Evolutionary conservation across 2,797 vertebrate species (phyloP), one percentile per base, ranked within the genome.

Genomic region (Lemur catta): DNA sequence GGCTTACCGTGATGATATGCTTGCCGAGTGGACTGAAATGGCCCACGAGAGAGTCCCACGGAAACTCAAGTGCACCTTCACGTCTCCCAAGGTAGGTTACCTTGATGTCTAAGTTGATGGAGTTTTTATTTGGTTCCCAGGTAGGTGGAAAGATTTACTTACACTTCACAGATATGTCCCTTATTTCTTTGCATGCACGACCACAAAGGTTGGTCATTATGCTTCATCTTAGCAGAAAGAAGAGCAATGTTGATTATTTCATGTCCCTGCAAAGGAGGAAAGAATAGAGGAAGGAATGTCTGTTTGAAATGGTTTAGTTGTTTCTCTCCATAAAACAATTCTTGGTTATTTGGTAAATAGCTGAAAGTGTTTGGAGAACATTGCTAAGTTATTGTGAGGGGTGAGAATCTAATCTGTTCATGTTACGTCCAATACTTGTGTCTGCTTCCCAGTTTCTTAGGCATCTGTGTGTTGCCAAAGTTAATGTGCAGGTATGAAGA

Each of bases 11-110:
- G 99, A 99, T 0, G 98, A 99, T 94, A 67, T 61, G 0, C 67
- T 98, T 13, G 98, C 98, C 0, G 99, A 99, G 0, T 99, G 99
- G 99, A 99, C 99, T 0, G 99, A 99, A 98, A 99, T 99, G 99
- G 99, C 99, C 4, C 99, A 98, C 6, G 99, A 99, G 0, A 95
- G 99, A 22, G 99, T 99, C 94, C 99, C 99, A 59, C 99, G 99
- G 95, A 99, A 99, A 97, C 99, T 99, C 67, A 99, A 97, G 97
- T 99, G 99, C 97, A 99, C 98, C 95, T 99, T 99, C 95, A 98
- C 98, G 0, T 98, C 99, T 17, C 41, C 98, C 89, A 99, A 99
- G 99, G 99, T 99, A 98, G 85, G 98, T 55, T 24, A 38, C 11
- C 33, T 78, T 35, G 20, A 30, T 9, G 2, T 57, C 38, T 69